Base-by-base conservation (phyloP, 92 coral and sea anemone genomes). In the Siderastrea radians region DNA sequence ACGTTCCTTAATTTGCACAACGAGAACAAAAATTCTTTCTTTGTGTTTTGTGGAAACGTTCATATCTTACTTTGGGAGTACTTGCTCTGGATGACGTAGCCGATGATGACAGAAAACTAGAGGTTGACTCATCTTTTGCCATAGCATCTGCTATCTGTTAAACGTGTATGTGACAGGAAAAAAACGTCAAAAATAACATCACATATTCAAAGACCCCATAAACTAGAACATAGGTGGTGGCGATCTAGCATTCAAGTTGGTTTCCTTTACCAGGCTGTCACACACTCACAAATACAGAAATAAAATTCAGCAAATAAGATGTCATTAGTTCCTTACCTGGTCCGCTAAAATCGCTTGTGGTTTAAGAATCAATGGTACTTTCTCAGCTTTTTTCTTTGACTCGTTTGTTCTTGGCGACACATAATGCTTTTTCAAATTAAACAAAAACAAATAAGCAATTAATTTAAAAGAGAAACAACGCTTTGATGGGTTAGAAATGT, bases 11-110 rank as follows among this genome's bases (percentile, higher is more conserved):
- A 17, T 8, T 44, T 26, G 52, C 45, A 51, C 52, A 13, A 2
- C 7, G 14, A 2, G 50, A 6, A 58, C 3, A 15, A 49, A 49
- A 10, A 1, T 10, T 50, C 2, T 2, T 19, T 65, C 43, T 4
- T 52, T 1, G 47, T 2, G 10, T 46, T 12, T 45, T 9, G 3
- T 46, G 3, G 3, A 69, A 45, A 2, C 10, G 11, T 5, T 69
- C 9, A 15, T n/a, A 55, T 51, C 78, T 55, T 74, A 96, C 99
- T 96, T 92, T 86, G 5, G 98, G 98, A 14, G 98, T 88, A 64
- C 84, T 94, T 11, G 98, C 83, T 72, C 86, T 87, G 44, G 98
- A 95, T 59, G 98, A 98, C 74, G 91, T 76, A 72, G 80, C 75
- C 12, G 99, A 90, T 6, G 99, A 98, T 9, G 95, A 86, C 52